These are phyloP conservation scores for Lophius piscatorius DNA, from an alignment of 2,113 vertebrate species.

Conservation along the genomic window DNA sequence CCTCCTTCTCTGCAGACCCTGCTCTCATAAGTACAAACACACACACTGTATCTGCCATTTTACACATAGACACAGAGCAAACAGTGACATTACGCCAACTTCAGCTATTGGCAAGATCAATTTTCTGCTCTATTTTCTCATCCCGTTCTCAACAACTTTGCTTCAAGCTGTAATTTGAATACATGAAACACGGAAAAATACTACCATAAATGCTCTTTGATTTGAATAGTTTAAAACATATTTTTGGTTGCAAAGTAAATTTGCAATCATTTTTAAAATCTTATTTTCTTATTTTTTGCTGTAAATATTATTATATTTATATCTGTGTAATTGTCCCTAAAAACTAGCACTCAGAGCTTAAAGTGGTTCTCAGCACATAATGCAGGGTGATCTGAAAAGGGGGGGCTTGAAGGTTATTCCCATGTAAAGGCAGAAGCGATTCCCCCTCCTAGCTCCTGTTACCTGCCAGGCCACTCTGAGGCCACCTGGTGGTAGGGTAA, in stretches of 20 bases:
- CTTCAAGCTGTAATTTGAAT: constrained; percentile 27
- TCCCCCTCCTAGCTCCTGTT: constrained; percentile 41
- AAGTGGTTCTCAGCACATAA: constrained; percentile 39
- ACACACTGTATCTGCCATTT: constrained; percentile 38
- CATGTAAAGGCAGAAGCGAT: constrained; percentile 67
- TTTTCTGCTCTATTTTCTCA: constrained; percentile 36
- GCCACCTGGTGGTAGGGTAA: constrained; percentile 83
- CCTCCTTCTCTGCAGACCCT: constrained; percentile 50
- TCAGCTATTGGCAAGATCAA: constrained; percentile 64
- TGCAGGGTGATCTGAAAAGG: constrained; percentile 57
- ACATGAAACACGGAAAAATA: constrained; percentile 24
- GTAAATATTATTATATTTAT: constrained; percentile 2
- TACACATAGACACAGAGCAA: constrained; percentile 25
- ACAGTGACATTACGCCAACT: constrained; percentile 33
- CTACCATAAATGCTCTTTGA: neutral
- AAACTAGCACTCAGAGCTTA: constrained; percentile 19
- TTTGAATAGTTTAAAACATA: too few relatives aligned
- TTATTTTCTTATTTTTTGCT: too few relatives aligned
- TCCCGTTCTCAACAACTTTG: constrained; percentile 19
- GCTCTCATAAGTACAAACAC: constrained; percentile 40
- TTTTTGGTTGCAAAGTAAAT: too few relatives aligned
- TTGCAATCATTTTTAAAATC: too few relatives aligned
- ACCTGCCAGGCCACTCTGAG: constrained; percentile 61
- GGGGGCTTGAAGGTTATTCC: constrained; percentile 65
- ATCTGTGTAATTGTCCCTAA: constrained; percentile 1